Conservation (phyloP, 1,140 invertebrate species). For the Caenorhabditis remanei region DNA sequence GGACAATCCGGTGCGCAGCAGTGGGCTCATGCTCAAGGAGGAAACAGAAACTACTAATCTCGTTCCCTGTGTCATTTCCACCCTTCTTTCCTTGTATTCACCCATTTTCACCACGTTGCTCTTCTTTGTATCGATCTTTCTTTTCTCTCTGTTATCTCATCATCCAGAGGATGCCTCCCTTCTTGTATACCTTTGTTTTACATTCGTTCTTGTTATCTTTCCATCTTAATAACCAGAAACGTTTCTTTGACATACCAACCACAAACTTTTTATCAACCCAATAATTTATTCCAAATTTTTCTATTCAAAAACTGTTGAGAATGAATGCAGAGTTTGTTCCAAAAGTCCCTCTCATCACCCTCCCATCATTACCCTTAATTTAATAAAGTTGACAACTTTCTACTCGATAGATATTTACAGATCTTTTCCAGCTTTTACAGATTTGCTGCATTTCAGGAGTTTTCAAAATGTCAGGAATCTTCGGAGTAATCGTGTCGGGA, state of each 20-base stretch:
- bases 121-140: constrained; percentile 33
- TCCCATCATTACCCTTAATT: not conserved
- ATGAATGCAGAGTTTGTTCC: constrained; percentile 4
- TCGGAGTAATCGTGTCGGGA: constrained; percentile 13
- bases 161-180: not conserved
- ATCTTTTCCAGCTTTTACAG: not conserved
- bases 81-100: not conserved
- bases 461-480: not conserved
- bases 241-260: not conserved
- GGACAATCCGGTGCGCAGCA: constrained; percentile 60
- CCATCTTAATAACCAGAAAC: too few relatives aligned
- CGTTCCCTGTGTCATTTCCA: too few relatives aligned
- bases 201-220: not conserved
- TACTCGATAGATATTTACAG: not conserved
- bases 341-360: not conserved
- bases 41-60: constrained; percentile 46
- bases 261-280: constrained; percentile 13
- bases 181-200: not conserved
- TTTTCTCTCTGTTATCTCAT: constrained; percentile 29
- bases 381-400: constrained; percentile 18
- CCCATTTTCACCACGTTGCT: not conserved
- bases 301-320: not conserved
- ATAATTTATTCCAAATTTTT: constrained; percentile 5
- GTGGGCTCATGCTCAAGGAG: constrained; percentile 62
- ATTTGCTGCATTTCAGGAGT: not conserved